Conservation (phyloP, 2,888 invertebrate species). For the Nysson spinosus region DNA sequence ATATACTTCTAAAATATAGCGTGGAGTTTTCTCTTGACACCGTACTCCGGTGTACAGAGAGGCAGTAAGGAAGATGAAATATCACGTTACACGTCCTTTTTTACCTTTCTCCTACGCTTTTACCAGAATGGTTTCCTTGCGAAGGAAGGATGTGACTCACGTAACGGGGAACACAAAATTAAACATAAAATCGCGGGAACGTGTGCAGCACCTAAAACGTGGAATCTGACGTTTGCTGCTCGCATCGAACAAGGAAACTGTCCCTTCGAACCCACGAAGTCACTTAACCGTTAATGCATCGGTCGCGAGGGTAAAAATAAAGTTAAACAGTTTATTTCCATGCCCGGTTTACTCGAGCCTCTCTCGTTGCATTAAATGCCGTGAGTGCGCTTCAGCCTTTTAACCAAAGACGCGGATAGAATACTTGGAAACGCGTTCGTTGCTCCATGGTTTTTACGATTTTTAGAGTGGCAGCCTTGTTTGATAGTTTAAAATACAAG, state of each 20-base stretch:
- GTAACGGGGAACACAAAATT: slow-evolving; percentile 45
- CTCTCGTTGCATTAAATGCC: neutral
- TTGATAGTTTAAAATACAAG: no score
- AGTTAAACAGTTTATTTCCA: slow-evolving; percentile 5
- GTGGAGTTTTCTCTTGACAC: slow-evolving; percentile 7
- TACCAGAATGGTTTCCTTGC: slow-evolving; percentile 15
- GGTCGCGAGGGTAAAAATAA: neutral
- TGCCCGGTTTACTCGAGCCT: neutral
- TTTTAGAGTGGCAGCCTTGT: no score
- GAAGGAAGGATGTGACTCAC: slow-evolving; percentile 40
- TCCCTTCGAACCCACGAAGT: slow-evolving; percentile 4
- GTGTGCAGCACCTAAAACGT: slow-evolving; percentile 32
- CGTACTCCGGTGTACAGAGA: neutral
- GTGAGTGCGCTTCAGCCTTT: neutral
- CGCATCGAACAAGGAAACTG: neutral
- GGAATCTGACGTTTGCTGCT: neutral
- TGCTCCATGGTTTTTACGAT: no score
- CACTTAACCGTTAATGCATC: slow-evolving; percentile 8
- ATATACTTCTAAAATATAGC: slow-evolving; percentile 53
- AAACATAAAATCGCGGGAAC: slow-evolving; percentile 51
- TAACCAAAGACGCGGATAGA: no score
- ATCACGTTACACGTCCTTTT: slow-evolving; percentile 8
- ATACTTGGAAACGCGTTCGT: no score
- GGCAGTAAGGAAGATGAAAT: slow-evolving; percentile 9
- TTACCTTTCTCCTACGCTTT: slow-evolving; percentile 5